A percentile compares a stretch with the other conserved stretches of the same genome.
Evolutionary conservation across 1,140 invertebrate genomes (phyloP).

Genomic region (Diorhabda carinulata): DNA sequence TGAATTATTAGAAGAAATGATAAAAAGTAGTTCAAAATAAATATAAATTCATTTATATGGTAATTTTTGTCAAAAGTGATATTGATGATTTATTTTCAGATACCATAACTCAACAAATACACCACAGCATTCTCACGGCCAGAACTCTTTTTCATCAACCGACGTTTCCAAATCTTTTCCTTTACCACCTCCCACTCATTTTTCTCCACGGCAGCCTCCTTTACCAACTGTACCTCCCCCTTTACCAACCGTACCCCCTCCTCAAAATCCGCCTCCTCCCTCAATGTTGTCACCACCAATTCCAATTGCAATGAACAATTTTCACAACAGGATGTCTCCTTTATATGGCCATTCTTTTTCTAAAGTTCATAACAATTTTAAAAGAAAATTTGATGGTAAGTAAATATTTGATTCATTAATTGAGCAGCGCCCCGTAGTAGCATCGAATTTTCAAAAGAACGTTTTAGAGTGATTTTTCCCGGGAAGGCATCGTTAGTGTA

Average conservation of each 20-base stretch:
- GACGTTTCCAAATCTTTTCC: too few relatives aligned
- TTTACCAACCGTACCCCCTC: constrained; percentile 5
- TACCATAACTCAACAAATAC: too few relatives aligned
- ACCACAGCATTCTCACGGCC: too few relatives aligned
- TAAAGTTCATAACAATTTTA: background rate
- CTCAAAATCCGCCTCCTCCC: constrained; percentile 14
- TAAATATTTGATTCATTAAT: background rate
- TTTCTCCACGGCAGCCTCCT: background rate
- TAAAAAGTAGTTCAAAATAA: too few relatives aligned
- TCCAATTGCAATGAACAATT: background rate
- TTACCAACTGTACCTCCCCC: background rate
- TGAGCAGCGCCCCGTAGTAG: too few relatives aligned
- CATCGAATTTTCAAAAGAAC: background rate
- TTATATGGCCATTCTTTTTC: background rate
- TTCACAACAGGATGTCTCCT: background rate
- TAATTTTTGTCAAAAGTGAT: too few relatives aligned
- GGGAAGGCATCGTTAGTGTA: background rate
- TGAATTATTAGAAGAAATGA: too few relatives aligned
- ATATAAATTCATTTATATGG: too few relatives aligned
- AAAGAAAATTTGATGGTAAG: background rate
- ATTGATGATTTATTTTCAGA: too few relatives aligned
- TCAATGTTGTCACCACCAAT: background rate
- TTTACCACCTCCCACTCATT: background rate
- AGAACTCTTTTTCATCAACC: too few relatives aligned
- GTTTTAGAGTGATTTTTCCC: background rate